Evolutionary conservation across 2,797 vertebrate genomes (phyloP).

Genomic region (Fundulus diaphanus): DNA sequence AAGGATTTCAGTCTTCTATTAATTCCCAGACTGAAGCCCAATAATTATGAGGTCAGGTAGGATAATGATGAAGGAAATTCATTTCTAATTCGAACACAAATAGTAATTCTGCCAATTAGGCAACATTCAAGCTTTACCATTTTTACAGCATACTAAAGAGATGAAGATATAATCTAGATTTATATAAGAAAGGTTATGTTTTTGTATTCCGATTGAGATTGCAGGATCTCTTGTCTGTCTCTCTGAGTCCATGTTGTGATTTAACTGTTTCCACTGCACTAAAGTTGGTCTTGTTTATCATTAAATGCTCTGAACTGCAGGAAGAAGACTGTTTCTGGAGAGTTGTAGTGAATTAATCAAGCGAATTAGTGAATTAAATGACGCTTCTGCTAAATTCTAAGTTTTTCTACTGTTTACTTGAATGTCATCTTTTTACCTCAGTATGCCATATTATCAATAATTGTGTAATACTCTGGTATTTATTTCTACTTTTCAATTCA

Average conservation of each 20-base stretch:
- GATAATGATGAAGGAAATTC: neutral
- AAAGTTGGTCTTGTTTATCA: slow-evolving; percentile 9
- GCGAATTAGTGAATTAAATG: too few species aligned
- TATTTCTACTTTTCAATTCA: too few species aligned
- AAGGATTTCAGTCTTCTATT: neutral
- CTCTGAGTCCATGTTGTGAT: slow-evolving; percentile 6
- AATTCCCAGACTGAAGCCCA: neutral
- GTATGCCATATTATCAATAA: too few species aligned
- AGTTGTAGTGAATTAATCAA: slow-evolving; percentile 25
- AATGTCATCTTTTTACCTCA: too few species aligned
- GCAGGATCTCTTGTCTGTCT: neutral
- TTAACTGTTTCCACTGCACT: slow-evolving; percentile 8
- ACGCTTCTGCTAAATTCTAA: neutral
- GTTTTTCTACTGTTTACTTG: too few species aligned
- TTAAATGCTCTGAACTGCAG: slow-evolving; percentile 26
- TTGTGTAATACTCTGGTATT: too few species aligned
- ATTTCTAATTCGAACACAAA: neutral
- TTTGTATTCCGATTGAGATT: neutral
- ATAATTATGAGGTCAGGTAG: neutral
- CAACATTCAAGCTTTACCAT: neutral
- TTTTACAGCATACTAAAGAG: neutral
- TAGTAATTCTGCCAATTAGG: neutral
- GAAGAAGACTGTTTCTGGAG: slow-evolving; percentile 18
- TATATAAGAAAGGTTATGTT: neutral
- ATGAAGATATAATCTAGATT: neutral